Evolutionary conservation across 1,140 invertebrate species (phyloP).

Genomic region (Aphelinus certus): DNA sequence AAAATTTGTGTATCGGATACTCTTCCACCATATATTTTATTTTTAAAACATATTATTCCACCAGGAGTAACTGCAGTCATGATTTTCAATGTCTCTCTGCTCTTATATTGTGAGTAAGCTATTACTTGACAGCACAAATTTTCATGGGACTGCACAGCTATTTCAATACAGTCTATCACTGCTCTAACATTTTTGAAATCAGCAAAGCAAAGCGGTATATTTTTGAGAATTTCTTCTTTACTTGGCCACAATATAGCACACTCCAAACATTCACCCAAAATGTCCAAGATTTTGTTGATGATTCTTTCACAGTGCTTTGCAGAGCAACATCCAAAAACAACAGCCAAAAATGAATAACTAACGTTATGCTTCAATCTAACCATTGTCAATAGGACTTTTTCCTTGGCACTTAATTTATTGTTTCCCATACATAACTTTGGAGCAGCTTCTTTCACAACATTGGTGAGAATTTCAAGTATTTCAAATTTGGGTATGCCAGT

Average conservation of each 20-base stretch:
- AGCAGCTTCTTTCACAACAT: too few species aligned
- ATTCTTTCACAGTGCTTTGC: constrained; percentile 8
- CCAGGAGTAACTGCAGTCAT: constrained; percentile 48
- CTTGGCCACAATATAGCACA: constrained; percentile 23
- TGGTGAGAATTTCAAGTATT: too few species aligned
- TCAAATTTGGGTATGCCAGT: too few species aligned
- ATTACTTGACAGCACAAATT: constrained; percentile 34
- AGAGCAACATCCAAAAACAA: constrained; percentile 10
- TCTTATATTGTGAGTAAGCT: constrained; percentile 52
- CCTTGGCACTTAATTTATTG: too few species aligned
- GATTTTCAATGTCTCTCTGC: constrained; percentile 49
- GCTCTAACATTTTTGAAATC: constrained; percentile 31
- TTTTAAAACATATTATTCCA: constrained; percentile 53
- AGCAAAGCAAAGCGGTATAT: constrained; percentile 41
- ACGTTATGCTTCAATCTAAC: constrained; percentile 36
- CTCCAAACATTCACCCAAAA: constrained; percentile 20
- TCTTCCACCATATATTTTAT: constrained; percentile 48
- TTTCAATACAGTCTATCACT: constrained; percentile 15
- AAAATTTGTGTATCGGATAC: constrained; percentile 51
- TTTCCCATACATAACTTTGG: too few species aligned
- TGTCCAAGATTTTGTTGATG: constrained; percentile 16
- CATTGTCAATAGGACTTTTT: constrained; percentile 23
- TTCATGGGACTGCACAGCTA: constrained; percentile 14
- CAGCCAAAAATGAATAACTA: constrained; percentile 15
- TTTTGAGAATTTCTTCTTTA: constrained; percentile 34